Evolutionary conservation across 2,797 vertebrate genomes (phyloP), one percentile per base, ranked within the genome.

Genomic region (Euphonia xanthogaster): DNA sequence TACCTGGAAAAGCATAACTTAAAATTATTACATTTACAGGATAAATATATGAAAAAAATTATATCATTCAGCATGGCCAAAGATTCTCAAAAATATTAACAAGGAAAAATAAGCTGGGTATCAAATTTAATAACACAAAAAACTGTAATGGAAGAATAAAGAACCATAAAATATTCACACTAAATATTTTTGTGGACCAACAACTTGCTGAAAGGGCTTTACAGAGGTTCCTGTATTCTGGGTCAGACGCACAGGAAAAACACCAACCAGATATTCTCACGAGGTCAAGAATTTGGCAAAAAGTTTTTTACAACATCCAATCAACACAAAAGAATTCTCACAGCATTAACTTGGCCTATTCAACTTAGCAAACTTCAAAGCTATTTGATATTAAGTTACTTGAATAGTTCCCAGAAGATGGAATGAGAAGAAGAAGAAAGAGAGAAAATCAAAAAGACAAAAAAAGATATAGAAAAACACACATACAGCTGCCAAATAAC

Each of bases 161-260:
- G 2, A 42, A 1, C 18, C 47, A 37, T 45, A 45, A 63, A 35
- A 37, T 63, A 44, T 33, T 74, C 45, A 2, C 12, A 39, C 31
- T 33, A 65, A 51, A 61, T 45, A 30, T 5, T 65, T 13, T 55
- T 86, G 24, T 3, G 2, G 17, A 51, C 39, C 16, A 37, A 25
- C 5, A 60, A 42, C 37, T 42, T 25, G 4, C 17, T 50, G 5
- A 35, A 50, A 50, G 37, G 20, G 8, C 7, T 50, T 35, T 50
- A 50, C 21, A 50, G 25, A 31, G 8, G 2, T 68, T 50, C 13
- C 48, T 58, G 25, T 35, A 35, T 16, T 50, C 65, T 60, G 16
- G 21, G 12, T 50, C 14, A 50, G 65, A 70, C 0, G 0, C 31
- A 42, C 0, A 3, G 8, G 31, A 51, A 42, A 80, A 60, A 42